A percentile compares a stretch with the other conserved stretches of the same genome.
These are phyloP conservation scores for Columbina picui DNA, from an alignment of 2,113 vertebrate genomes.

Conservation along the genomic window DNA sequence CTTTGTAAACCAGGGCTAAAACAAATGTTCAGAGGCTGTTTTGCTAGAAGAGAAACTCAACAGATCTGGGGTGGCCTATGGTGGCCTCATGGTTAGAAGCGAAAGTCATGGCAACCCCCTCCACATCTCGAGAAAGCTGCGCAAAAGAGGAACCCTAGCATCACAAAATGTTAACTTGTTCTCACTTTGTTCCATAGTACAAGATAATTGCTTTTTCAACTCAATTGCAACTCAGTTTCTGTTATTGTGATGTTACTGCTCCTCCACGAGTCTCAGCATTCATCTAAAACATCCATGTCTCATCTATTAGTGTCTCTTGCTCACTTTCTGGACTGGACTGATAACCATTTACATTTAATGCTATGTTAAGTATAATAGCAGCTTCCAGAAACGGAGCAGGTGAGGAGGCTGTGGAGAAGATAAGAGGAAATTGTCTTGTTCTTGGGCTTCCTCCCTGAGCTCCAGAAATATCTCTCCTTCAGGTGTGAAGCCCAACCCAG, in stretches of 20 bases:
- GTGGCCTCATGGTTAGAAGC: background rate
- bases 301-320: background rate
- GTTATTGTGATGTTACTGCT: background rate
- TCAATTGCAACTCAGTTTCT: constrained; percentile 32
- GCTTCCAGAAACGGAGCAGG: background rate
- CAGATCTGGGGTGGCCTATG: background rate
- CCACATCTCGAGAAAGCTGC: background rate
- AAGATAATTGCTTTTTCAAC: constrained; percentile 54
- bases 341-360: background rate
- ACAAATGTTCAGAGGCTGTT: accelerated
- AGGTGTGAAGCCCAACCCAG: background rate
- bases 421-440: constrained; percentile 4
- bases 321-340: constrained; percentile 13
- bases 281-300: constrained; percentile 9
- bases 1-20: background rate
- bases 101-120: background rate
- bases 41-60: background rate
- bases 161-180: background rate
- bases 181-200: constrained; percentile 10
- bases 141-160: background rate
- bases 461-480: background rate
- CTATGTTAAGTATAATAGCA: background rate
- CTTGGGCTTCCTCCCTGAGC: background rate
- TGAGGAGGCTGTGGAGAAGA: background rate
- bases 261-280: background rate